Evolutionary conservation across 1,140 invertebrate species (phyloP).

Genomic region (Sinella curviseta): DNA sequence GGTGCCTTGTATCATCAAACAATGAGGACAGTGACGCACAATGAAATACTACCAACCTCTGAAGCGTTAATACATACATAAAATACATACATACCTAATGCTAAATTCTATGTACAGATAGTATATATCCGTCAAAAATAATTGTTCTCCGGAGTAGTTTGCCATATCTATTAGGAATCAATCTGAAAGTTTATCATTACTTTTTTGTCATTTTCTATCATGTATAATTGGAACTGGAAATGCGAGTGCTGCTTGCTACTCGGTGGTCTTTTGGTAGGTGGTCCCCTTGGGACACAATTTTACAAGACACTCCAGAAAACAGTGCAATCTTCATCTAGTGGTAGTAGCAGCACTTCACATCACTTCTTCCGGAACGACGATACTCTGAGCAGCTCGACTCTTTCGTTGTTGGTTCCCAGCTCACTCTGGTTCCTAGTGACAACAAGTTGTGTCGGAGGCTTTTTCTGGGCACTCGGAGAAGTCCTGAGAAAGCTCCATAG

Average conservation of each 20-base stretch:
- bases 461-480: conserved; percentile 11
- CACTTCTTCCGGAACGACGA: background rate
- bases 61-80: no score
- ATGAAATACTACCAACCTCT: no score
- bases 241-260: background rate
- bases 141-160: no score
- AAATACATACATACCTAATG: no score
- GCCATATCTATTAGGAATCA: no score
- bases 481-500: conserved; percentile 1
- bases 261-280: background rate
- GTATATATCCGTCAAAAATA: no score
- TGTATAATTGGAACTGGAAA: background rate
- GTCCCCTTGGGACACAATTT: background rate
- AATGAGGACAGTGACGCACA: no score
- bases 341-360: background rate
- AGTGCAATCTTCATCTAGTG: background rate
- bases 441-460: conserved; percentile 15
- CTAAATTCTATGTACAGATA: no score
- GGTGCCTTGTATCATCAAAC: no score
- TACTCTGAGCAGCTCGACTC: background rate
- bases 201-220: no score
- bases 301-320: background rate
- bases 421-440: conserved; percentile 11
- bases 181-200: no score
- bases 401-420: background rate